Evolutionary conservation across 1,140 invertebrate genomes (phyloP).

Genomic region (Heliconius himera): DNA sequence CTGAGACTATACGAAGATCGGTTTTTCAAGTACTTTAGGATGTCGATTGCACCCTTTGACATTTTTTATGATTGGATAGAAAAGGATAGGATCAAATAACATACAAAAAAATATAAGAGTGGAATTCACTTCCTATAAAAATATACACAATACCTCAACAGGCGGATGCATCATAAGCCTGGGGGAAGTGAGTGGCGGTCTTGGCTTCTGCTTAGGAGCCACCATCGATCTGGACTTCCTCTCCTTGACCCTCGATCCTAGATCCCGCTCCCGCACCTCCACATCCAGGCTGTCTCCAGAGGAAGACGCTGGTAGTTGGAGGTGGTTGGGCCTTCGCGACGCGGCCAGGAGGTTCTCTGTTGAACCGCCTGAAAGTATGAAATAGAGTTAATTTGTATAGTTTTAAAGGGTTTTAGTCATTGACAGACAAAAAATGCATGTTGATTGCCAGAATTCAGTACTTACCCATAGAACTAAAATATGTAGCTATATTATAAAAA

Average conservation of each 20-base stretch:
- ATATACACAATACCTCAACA: slow-evolving; percentile 47
- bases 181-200: slow-evolving; percentile 58
- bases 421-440: no score
- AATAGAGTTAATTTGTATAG: not conserved
- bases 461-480: no score
- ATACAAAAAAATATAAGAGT: no score
- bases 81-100: no score
- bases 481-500: no score
- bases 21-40: no score
- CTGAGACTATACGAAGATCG: no score
- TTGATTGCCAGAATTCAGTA: no score
- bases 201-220: slow-evolving; percentile 56
- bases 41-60: no score
- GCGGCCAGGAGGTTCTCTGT: slow-evolving; percentile 63
- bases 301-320: slow-evolving; percentile 63
- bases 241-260: slow-evolving; percentile 46
- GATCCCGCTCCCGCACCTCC: slow-evolving; percentile 60
- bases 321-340: slow-evolving; percentile 55
- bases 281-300: slow-evolving; percentile 74
- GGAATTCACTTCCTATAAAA: no score
- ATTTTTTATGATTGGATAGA: no score
- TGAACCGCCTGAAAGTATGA: slow-evolving; percentile 60
- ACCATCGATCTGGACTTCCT: slow-evolving; percentile 73
- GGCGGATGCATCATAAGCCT: slow-evolving; percentile 54
- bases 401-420: not conserved